Conservation (phyloP, 2,797 vertebrate species). For the Mustela erminea region DNA sequence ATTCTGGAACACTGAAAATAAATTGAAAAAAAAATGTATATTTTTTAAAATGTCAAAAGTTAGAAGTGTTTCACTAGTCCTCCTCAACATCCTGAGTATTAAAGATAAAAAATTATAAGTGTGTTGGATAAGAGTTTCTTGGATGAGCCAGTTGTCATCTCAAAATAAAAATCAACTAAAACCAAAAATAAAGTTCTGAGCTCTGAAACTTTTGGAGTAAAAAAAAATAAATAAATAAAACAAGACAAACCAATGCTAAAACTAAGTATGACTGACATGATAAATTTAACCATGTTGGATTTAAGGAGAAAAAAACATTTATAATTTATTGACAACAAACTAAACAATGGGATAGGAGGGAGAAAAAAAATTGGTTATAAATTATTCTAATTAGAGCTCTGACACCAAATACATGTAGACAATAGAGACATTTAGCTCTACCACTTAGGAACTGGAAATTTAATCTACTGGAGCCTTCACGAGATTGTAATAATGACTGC, state of each 20-base stretch:
- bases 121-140: not conserved
- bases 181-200: constrained; percentile 45
- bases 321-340: not conserved
- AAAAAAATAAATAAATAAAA: constrained; percentile 11
- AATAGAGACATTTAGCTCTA: not conserved
- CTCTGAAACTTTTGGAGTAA: not conserved
- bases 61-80: not conserved
- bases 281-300: not conserved
- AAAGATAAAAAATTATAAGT: constrained; percentile 21
- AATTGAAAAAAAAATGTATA: too few species aligned
- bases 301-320: constrained; percentile 1
- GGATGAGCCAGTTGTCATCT: constrained; percentile 8
- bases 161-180: constrained; percentile 53
- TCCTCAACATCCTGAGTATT: not conserved
- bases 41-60: not conserved
- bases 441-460: not conserved
- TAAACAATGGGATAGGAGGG: not conserved
- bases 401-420: not conserved
- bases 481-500: not conserved
- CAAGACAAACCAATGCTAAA: constrained; percentile 16
- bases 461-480: not conserved
- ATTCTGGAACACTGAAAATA: too few species aligned
- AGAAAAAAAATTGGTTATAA: not conserved
- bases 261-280: not conserved
- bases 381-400: not conserved